phyloP scores from a whole-genome alignment of 1,140 invertebrate species.

The Calephelis virginiensis region DNA sequence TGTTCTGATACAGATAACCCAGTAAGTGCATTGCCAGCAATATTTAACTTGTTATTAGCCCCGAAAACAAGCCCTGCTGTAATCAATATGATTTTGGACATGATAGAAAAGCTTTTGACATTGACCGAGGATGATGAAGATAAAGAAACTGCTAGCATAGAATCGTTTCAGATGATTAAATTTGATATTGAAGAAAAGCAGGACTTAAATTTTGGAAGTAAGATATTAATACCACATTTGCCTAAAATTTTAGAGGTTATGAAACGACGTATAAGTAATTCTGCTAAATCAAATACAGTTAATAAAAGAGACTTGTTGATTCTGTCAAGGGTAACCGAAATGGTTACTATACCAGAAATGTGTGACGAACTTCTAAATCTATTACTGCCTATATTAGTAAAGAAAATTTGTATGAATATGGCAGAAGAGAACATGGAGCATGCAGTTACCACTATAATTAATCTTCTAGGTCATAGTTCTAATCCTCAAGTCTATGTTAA shows the following conservation, averaged over 20 bases:
- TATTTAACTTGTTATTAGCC: slow-evolving; percentile 85
- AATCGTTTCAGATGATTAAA: slow-evolving; percentile 59
- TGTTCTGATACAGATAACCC: slow-evolving; percentile 62
- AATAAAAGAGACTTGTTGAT: slow-evolving; percentile 87
- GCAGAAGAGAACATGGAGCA: slow-evolving; percentile 81
- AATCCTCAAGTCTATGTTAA: slow-evolving; percentile 83
- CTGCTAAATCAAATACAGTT: slow-evolving; percentile 79
- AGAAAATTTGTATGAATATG: slow-evolving; percentile 82
- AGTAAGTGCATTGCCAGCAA: slow-evolving; percentile 80
- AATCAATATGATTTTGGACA: slow-evolving; percentile 84
- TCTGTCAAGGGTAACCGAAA: slow-evolving; percentile 87
- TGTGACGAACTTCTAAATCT: slow-evolving; percentile 85
- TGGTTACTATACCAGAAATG: slow-evolving; percentile 82
- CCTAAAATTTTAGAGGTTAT: slow-evolving; percentile 85
- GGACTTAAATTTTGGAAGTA: slow-evolving; percentile 84
- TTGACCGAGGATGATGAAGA: slow-evolving; percentile 79
- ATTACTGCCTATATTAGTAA: slow-evolving; percentile 86
- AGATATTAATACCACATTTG: slow-evolving; percentile 86
- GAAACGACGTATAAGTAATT: slow-evolving; percentile 80
- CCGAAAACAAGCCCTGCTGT: slow-evolving; percentile 84
- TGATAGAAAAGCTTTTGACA: slow-evolving; percentile 89
- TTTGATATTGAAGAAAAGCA: slow-evolving; percentile 41
- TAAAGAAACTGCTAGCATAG: slow-evolving; percentile 56
- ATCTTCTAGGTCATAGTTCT: slow-evolving; percentile 85
- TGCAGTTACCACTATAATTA: slow-evolving; percentile 81